phyloP scores from a whole-genome alignment of 1,140 invertebrate genomes.

The Colletes latitarsis region DNA sequence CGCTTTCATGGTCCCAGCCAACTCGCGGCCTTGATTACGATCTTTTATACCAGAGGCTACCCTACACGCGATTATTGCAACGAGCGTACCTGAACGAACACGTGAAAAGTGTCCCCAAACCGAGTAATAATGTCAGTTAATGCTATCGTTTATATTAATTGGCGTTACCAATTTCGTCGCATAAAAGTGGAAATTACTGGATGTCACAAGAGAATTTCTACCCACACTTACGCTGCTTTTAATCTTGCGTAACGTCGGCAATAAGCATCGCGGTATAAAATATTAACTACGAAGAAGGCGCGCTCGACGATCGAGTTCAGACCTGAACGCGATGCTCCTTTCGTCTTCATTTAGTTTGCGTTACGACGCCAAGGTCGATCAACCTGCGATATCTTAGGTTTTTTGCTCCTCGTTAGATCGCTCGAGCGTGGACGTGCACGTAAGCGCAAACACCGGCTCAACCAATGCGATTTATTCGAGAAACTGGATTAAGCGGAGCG shows the following conservation, averaged over 20 bases:
- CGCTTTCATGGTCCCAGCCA: constrained; percentile 16
- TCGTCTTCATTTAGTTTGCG: not conserved
- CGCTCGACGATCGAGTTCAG: not conserved
- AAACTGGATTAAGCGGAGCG: constrained; percentile 78
- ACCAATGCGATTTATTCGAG: constrained; percentile 73
- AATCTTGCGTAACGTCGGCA: not conserved
- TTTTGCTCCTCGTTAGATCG: not conserved
- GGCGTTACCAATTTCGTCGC: no score
- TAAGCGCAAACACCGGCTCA: constrained; percentile 24
- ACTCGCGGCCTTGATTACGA: constrained; percentile 4
- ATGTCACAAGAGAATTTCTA: not conserved
- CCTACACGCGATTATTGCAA: no score
- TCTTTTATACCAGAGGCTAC: not conserved
- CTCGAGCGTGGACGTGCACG: constrained; percentile 11
- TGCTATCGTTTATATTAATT: no score
- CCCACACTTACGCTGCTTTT: no score
- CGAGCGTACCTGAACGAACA: no score
- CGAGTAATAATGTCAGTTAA: no score
- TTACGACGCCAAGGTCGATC: constrained; percentile 33
- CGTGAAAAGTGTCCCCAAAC: no score
- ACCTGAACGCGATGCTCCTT: not conserved
- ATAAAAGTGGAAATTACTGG: not conserved
- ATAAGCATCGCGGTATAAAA: not conserved
- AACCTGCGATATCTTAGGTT: constrained; percentile 6
- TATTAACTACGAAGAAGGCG: not conserved